Percentiles rank a stretch among this genome's conserved stretches.
Conservation (phyloP, 2,888 invertebrate species). For the Idaea dimidiata region DNA sequence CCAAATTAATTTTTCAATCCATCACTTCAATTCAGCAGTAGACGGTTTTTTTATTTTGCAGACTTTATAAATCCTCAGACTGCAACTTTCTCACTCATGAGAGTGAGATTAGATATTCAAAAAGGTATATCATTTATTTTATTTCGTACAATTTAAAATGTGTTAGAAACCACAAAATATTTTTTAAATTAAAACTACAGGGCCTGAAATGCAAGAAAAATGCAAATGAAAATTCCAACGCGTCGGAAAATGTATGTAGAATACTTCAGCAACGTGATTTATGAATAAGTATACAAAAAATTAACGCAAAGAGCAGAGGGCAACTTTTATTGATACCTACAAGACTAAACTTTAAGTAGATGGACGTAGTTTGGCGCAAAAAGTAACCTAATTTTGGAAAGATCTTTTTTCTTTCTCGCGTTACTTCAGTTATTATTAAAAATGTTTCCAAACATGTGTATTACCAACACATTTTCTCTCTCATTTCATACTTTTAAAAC, state of each 20-base stretch:
- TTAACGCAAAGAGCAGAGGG: background rate
- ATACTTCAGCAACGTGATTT: background rate
- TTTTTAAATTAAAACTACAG: background rate
- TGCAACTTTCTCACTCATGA: too few relatives aligned
- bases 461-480: background rate
- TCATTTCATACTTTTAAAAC: background rate
- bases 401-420: background rate
- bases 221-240: slow-evolving; percentile 10
- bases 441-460: background rate
- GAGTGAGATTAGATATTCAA: too few relatives aligned
- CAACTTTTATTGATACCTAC: background rate
- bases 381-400: background rate
- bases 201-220: background rate
- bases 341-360: too few relatives aligned
- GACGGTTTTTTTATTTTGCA: too few relatives aligned
- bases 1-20: too few relatives aligned
- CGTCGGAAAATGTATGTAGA: slow-evolving; percentile 6
- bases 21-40: too few relatives aligned
- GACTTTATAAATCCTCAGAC: too few relatives aligned
- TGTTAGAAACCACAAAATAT: too few relatives aligned
- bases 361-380: background rate
- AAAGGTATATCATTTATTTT: too few relatives aligned
- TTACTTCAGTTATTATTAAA: background rate
- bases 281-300: background rate
- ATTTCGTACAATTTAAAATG: too few relatives aligned